Percentiles rank a stretch among this genome's conserved stretches.
Conservation (phyloP, 2,888 invertebrate species). For the Pocota personata region DNA sequence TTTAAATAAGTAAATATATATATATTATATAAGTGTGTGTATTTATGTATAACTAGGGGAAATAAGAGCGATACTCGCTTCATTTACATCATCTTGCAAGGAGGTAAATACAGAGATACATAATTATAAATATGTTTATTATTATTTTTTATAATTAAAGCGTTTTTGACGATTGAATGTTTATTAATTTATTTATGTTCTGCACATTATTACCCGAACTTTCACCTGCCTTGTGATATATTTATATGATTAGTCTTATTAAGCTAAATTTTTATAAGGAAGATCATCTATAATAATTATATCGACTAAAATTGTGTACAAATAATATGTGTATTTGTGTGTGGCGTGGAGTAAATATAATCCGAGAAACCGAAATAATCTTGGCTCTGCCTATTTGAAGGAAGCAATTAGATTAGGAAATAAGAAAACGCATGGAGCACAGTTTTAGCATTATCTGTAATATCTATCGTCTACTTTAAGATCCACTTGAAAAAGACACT, state of each 20-base stretch:
- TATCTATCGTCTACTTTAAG: conserved; percentile 76
- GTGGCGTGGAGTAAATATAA: background rate
- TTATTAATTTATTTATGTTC: background rate
- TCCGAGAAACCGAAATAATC: conserved; percentile 19
- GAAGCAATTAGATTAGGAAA: conserved; percentile 11
- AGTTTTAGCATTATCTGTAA: conserved; percentile 3
- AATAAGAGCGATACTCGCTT: background rate
- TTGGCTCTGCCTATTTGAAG: conserved; percentile 5
- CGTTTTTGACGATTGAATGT: conserved; percentile 24
- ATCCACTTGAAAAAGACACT: conserved; percentile 79
- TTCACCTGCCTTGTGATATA: conserved; percentile 9
- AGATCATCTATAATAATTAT: conserved; percentile 26
- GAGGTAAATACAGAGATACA: conserved; percentile 2
- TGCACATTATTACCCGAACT: background rate
- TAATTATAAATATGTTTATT: background rate
- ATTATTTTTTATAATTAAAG: conserved; percentile 14
- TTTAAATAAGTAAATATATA: conserved; percentile 19
- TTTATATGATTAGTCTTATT: conserved; percentile 5
- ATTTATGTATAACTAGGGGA: conserved; percentile 16
- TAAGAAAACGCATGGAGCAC: conserved; percentile 4
- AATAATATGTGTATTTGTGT: background rate
- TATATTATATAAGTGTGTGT: background rate
- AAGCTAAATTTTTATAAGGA: conserved; percentile 33
- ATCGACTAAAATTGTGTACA: conserved; percentile 5
- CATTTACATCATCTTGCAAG: background rate